Evolutionary conservation across 2,888 invertebrate genomes (phyloP), one percentile per base, ranked within the genome.

Genomic region (Aricia artaxerxes): DNA sequence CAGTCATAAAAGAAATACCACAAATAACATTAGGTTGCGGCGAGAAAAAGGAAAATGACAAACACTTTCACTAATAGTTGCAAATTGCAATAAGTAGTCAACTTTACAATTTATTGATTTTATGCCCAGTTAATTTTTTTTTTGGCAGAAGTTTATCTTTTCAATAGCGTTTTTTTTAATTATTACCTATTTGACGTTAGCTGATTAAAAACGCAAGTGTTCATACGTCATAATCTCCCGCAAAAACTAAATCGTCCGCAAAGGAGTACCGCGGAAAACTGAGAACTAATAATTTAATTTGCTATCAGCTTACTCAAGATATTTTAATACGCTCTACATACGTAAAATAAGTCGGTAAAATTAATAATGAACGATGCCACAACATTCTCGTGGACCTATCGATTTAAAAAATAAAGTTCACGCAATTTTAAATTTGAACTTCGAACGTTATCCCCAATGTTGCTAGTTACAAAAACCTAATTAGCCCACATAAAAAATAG

Each of bases 51-150:
- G 76, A 57, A 76, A 76, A 76, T 57, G 31, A 53, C 49, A 76
- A 31, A 57, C 35, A 57, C 76, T 76, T 76, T 76, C 76, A 38
- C 76, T 73, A 73, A 73, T 73, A n/a, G 73, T 73, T 44, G 44
- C 73, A 73, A 9, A n/a, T 44, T 38, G 24, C 44, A 38, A 6
- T 24, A 24, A 24, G 24, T 24, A 73, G 24, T 4, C 16, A 44
- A 24, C 38, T 64, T 31, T 31, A 64, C 69, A 38, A 31, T 69
- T 35, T 4, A 69, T 69, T 35, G 35, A 35, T 13, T 64, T 35
- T 13, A 13, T 16, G 53, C 53, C 13, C 53, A 53, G 53, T 11
- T 69, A 35, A 24, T 24, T 1, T 44, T 9, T 9, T 49, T 49
- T 49, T 11, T 44, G 44, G 1, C 44, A 9, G 2, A 44, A 44